Conservation (phyloP, 2,113 vertebrate genomes). For the Heptranchias perlo region DNA sequence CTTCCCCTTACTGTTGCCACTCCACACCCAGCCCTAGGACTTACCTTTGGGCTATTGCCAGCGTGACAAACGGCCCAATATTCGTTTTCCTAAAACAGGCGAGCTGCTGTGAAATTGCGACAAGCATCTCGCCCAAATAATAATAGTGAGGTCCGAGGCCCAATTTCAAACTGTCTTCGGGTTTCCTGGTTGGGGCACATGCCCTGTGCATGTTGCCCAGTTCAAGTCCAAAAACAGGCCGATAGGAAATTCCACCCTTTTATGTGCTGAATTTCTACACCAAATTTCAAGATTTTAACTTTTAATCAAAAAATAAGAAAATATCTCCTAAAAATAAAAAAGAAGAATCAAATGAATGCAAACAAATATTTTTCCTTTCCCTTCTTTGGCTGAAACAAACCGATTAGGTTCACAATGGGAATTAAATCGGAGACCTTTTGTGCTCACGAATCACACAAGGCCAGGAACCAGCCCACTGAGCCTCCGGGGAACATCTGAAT, state of each 20-base stretch:
- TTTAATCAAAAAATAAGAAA: neutral
- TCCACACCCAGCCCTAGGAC: too few relatives aligned
- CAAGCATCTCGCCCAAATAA: too few relatives aligned
- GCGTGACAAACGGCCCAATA: too few relatives aligned
- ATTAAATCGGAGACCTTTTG: neutral
- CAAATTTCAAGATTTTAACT: neutral
- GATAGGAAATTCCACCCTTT: neutral
- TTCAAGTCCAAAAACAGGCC: neutral
- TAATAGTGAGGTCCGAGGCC: too few relatives aligned
- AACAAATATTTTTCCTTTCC: neutral
- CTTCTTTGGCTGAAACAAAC: neutral
- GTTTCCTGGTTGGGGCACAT: too few relatives aligned
- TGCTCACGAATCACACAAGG: neutral
- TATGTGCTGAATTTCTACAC: too few relatives aligned
- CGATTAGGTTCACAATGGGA: neutral
- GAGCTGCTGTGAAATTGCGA: too few relatives aligned
- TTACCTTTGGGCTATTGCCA: too few relatives aligned
- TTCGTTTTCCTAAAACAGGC: too few relatives aligned
- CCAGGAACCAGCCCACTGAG: neutral
- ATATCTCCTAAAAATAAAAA: neutral
- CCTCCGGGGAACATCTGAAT: neutral
- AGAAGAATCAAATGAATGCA: neutral
- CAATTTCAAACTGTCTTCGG: too few relatives aligned
- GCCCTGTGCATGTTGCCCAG: neutral
- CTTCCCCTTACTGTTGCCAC: too few relatives aligned